Evolutionary conservation across 2,797 vertebrate species (phyloP), one percentile per base, ranked within the genome.

Genomic region (Acrossocheilus wenchowensis): DNA sequence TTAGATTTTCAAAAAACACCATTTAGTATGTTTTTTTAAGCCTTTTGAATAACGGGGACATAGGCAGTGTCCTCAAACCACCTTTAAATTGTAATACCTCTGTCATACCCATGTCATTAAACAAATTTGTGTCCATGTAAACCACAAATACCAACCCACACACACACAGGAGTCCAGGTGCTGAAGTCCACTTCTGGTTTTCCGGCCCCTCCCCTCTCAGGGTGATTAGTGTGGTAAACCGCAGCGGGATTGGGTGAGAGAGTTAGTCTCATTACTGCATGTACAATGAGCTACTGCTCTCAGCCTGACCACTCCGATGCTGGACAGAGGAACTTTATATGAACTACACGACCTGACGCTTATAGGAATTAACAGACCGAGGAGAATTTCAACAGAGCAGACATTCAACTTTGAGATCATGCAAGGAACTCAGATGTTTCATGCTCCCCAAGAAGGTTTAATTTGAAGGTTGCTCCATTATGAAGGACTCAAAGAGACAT

Each of bases 261-360:
- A 81, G 78, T 85, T 82, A 85, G 87, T 88, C 87, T 88, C 87
- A 88, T 88, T 85, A 88, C 78, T 75, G 60, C n/a, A 2, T 36
- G 54, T 54, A 68, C 75, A 74, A 80, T 50, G 81, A 80, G 75
- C n/a, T 39, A 60, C 66, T 68, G 26, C 80, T 68, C 79, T 82
- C n/a, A 73, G 71, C 79, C 57, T 74, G 69, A 81, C 57, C 12
- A 3, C 23, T 81, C 30, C 52, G 69, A 75, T 86, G 85, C 71
- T 86, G 78, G 71, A 74, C 85, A 52, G 84, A 72, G 60, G 30
- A 78, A 84, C 60, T 77, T 77, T 34, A 86, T 36, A 4, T 48
- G 30, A 60, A 69, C 85, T 48, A 9, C n/a, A 73, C 3, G 30
- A 17, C 23, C 66, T 7, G 41, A 60, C 0, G 3, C 36, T 74